Percentiles rank a stretch among this genome's conserved stretches.
phyloP scores from a whole-genome alignment of 2,888 invertebrate species.

The Xylocampa areola region DNA sequence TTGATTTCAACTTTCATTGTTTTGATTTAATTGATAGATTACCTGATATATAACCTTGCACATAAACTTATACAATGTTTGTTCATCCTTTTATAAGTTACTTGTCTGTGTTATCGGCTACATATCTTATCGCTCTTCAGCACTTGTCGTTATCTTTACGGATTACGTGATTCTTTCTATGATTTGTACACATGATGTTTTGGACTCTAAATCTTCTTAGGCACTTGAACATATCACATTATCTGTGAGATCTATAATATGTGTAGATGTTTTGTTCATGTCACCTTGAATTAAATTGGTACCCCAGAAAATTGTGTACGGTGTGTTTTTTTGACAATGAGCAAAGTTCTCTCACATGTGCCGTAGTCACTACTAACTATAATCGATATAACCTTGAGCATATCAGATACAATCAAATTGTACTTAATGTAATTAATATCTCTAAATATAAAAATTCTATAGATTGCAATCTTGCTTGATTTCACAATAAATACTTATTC shows the following conservation, averaged over 20 bases:
- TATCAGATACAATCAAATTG: constrained; percentile 61
- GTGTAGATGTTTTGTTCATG: constrained; percentile 24
- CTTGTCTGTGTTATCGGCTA: constrained; percentile 63
- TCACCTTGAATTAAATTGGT: constrained; percentile 51
- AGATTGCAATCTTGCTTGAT: constrained; percentile 53
- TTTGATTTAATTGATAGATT: constrained; percentile 17
- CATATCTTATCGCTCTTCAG: constrained; percentile 70
- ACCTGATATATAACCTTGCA: constrained; percentile 9
- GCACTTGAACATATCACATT: constrained; percentile 37
- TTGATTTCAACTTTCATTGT: constrained; percentile 46
- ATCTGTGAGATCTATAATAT: constrained; percentile 21
- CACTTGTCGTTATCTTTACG: constrained; percentile 67
- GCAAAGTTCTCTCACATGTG: constrained; percentile 45
- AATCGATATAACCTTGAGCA: constrained; percentile 69
- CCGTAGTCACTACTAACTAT: constrained; percentile 44
- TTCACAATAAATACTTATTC: constrained; percentile 48
- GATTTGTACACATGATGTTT: constrained; percentile 59
- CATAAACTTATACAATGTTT: constrained; percentile 16
- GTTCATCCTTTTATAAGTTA: constrained; percentile 26
- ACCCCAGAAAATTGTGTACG: constrained; percentile 40
- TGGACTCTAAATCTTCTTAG: constrained; percentile 56
- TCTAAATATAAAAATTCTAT: constrained; percentile 34
- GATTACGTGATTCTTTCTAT: constrained; percentile 66
- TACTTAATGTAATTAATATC: constrained; percentile 48
- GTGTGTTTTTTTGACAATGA: constrained; percentile 42